Evolutionary conservation across 2,888 invertebrate species (phyloP), one percentile per base, ranked within the genome.

Genomic region (Acronicta alni): DNA sequence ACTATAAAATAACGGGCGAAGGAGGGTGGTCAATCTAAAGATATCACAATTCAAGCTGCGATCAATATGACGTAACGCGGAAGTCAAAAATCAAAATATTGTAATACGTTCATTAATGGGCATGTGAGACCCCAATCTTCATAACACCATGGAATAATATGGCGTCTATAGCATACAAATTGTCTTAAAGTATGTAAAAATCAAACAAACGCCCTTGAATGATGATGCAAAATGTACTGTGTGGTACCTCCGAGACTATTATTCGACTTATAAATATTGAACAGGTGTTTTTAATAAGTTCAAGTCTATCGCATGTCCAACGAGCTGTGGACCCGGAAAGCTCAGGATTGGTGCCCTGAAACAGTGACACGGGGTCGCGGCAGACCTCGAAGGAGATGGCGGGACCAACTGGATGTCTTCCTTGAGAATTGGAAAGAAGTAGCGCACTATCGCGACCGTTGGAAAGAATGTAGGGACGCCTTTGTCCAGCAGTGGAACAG

Each of bases 221-320:
- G 14, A 39, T 1, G 14, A 37, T 57, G 75, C 66, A 57, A 74
- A 74, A 61, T 65, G 17, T 43, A 42, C 32, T 4, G 6, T 39
- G n/a, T 46, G 23, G 23, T 23, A 51, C 45, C 54, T 52, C 57
- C 16, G 16, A 38, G 57, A 46, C 20, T n/a, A 20, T 59, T 43
- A 38, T 49, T 52, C 17, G n/a, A 45, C 53, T 67, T 54, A 70
- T 75, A 52, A 63, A 75, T 67, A 66, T 75, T 66, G 35, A 75
- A 44, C 15, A 16, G 1, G 23, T 46, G 59, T 59, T 18, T 59
- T 43, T 39, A 0, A 26, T 12, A 57, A 37, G 14, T 3, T n/a
- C 14, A 30, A 12, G 3, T 3, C 26, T 10, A 10, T 26, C n/a
- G n/a, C n/a, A n/a, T n/a, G n/a, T n/a, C n/a, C n/a, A n/a, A n/a